Evolutionary conservation across 2,888 invertebrate species (phyloP).

Genomic region (Machimus atricapillus): DNA sequence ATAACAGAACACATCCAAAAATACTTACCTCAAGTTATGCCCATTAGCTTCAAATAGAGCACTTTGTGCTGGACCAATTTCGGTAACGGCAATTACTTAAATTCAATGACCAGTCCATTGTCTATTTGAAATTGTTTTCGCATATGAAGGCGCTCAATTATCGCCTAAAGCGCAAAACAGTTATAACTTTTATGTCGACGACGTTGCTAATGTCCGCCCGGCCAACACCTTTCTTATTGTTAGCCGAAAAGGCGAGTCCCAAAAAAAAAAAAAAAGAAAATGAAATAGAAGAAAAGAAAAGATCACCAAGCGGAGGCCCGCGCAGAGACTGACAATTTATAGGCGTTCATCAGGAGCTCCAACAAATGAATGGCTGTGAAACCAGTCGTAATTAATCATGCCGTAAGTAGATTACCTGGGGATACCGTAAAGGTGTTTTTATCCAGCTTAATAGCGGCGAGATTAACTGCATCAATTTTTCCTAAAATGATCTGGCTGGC

Average conservation of each 20-base stretch:
- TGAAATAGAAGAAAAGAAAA: background rate
- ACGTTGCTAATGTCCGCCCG: background rate
- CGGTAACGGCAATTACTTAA: background rate
- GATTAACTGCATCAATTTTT: constrained; percentile 26
- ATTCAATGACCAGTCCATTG: background rate
- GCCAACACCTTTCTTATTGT: background rate
- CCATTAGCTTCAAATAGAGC: background rate
- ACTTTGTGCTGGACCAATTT: background rate
- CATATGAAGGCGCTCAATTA: background rate
- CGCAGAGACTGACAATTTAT: background rate
- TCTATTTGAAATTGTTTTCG: background rate
- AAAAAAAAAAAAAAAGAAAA: background rate
- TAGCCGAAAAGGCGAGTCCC: background rate
- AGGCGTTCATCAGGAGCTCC: background rate
- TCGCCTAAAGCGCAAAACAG: background rate
- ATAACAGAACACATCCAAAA: background rate
- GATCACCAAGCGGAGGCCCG: background rate
- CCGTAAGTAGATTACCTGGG: background rate
- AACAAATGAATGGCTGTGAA: background rate
- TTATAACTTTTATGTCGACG: background rate
- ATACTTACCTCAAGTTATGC: background rate
- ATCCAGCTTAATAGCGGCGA: constrained; percentile 9
- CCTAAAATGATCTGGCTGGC: background rate
- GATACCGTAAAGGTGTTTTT: constrained; percentile 35
- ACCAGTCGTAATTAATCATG: constrained; percentile 10